Base-by-base conservation (phyloP, 2,113 vertebrate species). In the Falcunculus frontatus region DNA sequence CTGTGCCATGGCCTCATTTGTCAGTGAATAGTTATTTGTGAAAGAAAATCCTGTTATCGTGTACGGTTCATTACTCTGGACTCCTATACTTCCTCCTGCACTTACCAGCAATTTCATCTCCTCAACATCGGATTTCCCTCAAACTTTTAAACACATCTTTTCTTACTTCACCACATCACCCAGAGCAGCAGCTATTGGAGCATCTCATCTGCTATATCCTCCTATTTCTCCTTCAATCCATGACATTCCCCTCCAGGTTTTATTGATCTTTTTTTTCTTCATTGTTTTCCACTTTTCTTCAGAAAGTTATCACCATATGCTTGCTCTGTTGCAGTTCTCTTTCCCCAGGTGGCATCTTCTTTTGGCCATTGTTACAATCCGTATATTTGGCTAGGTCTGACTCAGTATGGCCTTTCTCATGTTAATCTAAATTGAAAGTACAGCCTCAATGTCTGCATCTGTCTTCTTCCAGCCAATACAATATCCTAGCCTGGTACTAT, bases 261-360 rank as follows among this genome's bases (percentile, higher is more conserved):
- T 90, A 95, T 78, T 93, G 90, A 89, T 65, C n/a, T n/a, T n/a
- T 86, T 84, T 64, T 56, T 73, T 20, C 55, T 46, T 62, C 56
- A 60, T 87, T 90, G 59, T 86, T 90, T 90, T 63, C 27, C 25
- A 63, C 42, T 93, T 93, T 77, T 89, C 86, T 89, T 75, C 86
- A 93, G 89, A 64, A 97, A 95, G 86, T 95, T 77, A 72, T 62
- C 89, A 84, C 89, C 91, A 87, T 95, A 95, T 93, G 94, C 73
- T 91, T 92, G 30, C 64, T 81, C 64, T 87, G 59, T n/a, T 89
- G 69, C 68, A 70, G 26, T 84, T 89, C 35, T 56, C 52, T 93
- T 92, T 87, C 78, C 80, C 73, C 56, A 87, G 13, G 83, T 81
- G 86, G 19, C 56, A 84, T 75, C 64, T 89, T 92, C 90, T 78